These are phyloP conservation scores for Tryphoninae sp. DNA, from an alignment of 2,888 invertebrate genomes.

Conservation along the genomic window DNA sequence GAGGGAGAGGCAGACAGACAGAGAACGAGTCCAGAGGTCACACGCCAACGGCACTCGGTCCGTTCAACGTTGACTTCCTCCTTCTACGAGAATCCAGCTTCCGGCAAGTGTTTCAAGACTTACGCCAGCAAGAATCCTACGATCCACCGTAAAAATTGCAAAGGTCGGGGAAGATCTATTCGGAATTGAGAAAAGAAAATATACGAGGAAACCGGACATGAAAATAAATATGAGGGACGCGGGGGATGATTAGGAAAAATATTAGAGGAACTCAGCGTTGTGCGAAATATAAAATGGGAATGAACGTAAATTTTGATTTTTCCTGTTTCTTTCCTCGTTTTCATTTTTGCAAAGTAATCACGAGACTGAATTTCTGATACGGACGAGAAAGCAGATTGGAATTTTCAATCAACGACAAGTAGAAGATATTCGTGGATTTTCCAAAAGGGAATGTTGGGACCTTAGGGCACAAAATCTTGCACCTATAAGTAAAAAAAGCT, in stretches of 20 bases:
- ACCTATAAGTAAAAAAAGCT: background rate
- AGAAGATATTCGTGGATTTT: background rate
- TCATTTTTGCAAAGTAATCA: too few species aligned
- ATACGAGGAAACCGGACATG: background rate
- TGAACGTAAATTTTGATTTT: too few species aligned
- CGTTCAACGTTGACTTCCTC: slow-evolving; percentile 35
- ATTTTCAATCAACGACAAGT: too few species aligned
- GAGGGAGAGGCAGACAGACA: slow-evolving; percentile 6
- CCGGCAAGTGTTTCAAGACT: slow-evolving; percentile 32
- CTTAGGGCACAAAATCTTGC: background rate
- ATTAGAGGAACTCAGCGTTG: background rate
- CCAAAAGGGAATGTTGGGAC: background rate
- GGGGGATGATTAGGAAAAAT: background rate
- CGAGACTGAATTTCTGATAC: too few species aligned
- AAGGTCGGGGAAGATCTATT: background rate
- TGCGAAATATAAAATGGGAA: background rate
- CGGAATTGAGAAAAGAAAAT: background rate
- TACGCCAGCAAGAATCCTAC: slow-evolving; percentile 14
- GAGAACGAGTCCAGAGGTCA: slow-evolving; percentile 14
- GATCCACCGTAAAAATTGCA: slow-evolving; percentile 21
- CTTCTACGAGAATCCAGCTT: slow-evolving; percentile 16
- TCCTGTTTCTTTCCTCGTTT: too few species aligned
- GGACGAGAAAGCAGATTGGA: too few species aligned
- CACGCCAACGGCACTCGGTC: slow-evolving; percentile 40
- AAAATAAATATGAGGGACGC: background rate